Evolutionary conservation across 2,113 vertebrate genomes (phyloP), one percentile per base, ranked within the genome.

Genomic region (Oryzias melastigma): DNA sequence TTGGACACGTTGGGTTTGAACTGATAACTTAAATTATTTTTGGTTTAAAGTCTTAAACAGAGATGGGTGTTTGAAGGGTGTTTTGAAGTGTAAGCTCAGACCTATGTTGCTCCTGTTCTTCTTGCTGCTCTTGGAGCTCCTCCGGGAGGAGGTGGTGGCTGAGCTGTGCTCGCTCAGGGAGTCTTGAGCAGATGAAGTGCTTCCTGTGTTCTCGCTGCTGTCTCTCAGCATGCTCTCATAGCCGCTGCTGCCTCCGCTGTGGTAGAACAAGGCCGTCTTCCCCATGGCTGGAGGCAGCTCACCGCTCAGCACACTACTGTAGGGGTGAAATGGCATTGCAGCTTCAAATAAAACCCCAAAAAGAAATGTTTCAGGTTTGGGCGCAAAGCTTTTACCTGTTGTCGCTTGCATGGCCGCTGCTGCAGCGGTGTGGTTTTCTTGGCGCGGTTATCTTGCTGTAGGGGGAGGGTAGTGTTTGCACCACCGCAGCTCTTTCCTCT

Each of bases 371-470:
- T 20, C 25, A 7, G 14, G 12, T 17, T 18, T 16, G 47, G 2
- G 16, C 3, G 53, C 62, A 55, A 8, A 44, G 24, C 5, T 46
- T 13, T 1, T 78, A 86, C 88, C 88, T 89, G 86, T 90, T 99
- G 91, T 98, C 97, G 0, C 97, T 99, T 4, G 95, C 96, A 0
- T 99, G 97, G 5, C 97, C 97, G 0, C 97, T 99, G 90, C 97
- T 99, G 86, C 96, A 98, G 58, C 95, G 93, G 52, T 99, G 96
- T 0, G 97, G 93, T 73, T 93, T 93, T 56, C 97, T 90, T 0
- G 97, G 97, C 1, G 97, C 95, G 0, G 97, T 99, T 69, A 98
- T 92, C 86, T 98, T 99, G 91, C 97, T 99, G 89, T 99, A 99
- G 19, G 97, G 97, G 0, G 97, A 99, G 1, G 97, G 97, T 48